phyloP scores from a whole-genome alignment of 2,113 vertebrate species.

The Bolborhynchus lineola region DNA sequence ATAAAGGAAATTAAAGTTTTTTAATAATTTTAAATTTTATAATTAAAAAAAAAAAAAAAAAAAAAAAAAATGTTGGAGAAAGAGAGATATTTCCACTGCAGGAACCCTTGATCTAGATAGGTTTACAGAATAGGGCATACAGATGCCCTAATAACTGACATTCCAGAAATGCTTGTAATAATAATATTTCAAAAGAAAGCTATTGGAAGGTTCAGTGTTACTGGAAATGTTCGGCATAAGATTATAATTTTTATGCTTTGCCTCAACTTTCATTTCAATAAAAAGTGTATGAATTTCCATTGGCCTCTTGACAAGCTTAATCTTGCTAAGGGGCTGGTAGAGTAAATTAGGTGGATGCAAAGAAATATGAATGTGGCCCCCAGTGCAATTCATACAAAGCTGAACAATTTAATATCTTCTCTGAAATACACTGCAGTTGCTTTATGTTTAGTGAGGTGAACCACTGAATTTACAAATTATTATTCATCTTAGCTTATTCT shows the following conservation, averaged over 20 bases:
- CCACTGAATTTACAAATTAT: background rate
- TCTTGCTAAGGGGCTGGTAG: background rate
- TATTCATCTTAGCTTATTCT: background rate
- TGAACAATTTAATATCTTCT: background rate
- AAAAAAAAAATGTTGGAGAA: accelerated
- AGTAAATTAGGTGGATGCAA: background rate
- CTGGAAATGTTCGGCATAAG: background rate
- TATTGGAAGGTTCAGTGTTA: background rate
- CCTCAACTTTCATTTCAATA: background rate
- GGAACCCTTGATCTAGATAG: background rate
- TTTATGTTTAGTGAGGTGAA: background rate
- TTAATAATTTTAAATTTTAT: background rate
- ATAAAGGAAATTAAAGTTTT: too few species aligned
- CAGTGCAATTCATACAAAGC: background rate
- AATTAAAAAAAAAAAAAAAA: background rate
- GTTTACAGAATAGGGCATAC: background rate
- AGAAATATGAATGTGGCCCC: background rate
- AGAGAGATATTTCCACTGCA: background rate
- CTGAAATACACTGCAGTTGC: background rate
- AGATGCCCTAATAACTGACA: background rate
- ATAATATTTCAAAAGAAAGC: background rate
- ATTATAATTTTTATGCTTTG: background rate
- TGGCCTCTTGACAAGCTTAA: background rate
- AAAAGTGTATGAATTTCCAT: background rate
- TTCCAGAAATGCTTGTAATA: background rate